Evolutionary conservation across 2,888 invertebrate species (phyloP), one percentile per base, ranked within the genome.

Genomic region (Galeopsomyia nigrocyanea): DNA sequence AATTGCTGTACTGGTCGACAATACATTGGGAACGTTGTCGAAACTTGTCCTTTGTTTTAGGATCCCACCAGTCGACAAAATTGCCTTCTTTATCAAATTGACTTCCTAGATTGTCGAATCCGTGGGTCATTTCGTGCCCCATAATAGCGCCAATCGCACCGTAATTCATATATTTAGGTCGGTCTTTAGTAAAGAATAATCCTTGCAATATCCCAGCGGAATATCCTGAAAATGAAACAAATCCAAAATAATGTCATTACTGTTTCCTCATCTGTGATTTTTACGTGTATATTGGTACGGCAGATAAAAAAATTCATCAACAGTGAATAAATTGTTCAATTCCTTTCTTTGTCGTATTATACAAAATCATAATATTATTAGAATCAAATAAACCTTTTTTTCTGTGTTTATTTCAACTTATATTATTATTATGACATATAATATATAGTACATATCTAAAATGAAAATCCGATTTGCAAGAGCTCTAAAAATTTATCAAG

Each of bases 31-130:
- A 94, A 82, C 93, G 94, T 78, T 94, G 90, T 68, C 95, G 88
- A 85, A 96, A 98, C 21, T 92, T 92, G 77, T 91, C 90, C 81
- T 95, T 94, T 0, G 97, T 97, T 76, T 90, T 88, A 61, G 92
- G 89, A 77, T 93, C 92, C 97, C 97, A 98, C 97, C 98, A 98
- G 82, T 97, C 95, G 0, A 94, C 91, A 76, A 97, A 88, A 87
- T 97, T 97, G 16, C 97, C 97, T 76, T 95, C 91, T 78, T 94
- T 93, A 87, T 98, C 96, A 82, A 96, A 98, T 88, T 96, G 96
- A 63, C 97, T 91, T 64, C 97, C 96, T 89, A 91, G 86, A 83
- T 95, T 94, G 82, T 95, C 95, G 80, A 95, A 95, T 14, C 95
- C 95, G 82, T 96, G 96, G 0, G 95, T 96, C 69, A 96, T 95